These are phyloP conservation scores for Anguilla megastoma DNA, from an alignment of 2,797 vertebrate genomes.

Conservation along the genomic window DNA sequence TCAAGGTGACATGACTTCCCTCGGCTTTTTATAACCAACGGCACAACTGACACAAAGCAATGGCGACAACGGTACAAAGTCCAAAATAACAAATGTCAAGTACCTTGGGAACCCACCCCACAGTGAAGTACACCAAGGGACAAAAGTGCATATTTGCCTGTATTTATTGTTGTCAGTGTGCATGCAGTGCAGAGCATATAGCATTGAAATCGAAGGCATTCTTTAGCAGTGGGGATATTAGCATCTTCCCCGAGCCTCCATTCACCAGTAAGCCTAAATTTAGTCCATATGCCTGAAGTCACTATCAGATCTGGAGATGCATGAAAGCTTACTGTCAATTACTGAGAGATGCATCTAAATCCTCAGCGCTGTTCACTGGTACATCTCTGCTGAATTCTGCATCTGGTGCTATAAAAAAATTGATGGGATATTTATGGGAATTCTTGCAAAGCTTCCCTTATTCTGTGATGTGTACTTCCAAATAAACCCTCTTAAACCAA, in stretches of 20 bases:
- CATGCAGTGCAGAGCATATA: background rate
- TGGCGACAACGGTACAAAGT: conserved; percentile 13
- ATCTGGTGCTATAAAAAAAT: conserved; percentile 1
- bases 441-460: background rate
- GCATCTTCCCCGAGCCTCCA: background rate
- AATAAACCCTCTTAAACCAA: background rate
- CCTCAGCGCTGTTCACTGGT: background rate
- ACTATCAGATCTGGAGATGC: background rate
- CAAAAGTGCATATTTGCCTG: background rate
- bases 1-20: conserved; percentile 28
- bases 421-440: conserved; percentile 5
- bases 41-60: background rate
- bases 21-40: conserved; percentile 10
- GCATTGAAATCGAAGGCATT: background rate
- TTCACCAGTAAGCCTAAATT: background rate
- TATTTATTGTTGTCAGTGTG: background rate
- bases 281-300: background rate
- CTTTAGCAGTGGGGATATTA: background rate
- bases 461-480: background rate
- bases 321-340: background rate
- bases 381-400: background rate
- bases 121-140: background rate
- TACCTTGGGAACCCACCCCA: background rate
- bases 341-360: background rate
- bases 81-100: background rate